phyloP scores from a whole-genome alignment of 2,888 invertebrate genomes.

The Ormia ochracea region DNA sequence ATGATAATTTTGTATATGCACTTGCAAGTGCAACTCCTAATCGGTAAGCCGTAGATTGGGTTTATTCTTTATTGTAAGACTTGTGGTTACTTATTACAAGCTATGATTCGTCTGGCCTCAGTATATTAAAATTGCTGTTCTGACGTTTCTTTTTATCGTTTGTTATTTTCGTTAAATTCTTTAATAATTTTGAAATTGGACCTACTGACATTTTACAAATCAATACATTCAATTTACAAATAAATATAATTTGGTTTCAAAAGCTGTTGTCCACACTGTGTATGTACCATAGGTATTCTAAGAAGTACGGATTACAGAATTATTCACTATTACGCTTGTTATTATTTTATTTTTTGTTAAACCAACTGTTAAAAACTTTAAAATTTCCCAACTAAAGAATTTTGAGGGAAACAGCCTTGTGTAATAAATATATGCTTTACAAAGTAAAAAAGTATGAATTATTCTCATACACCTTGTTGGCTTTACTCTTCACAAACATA shows the following conservation, averaged over 20 bases:
- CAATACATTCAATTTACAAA: constrained; percentile 56
- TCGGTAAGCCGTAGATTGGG: no score
- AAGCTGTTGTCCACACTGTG: not conserved
- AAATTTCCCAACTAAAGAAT: constrained; percentile 39
- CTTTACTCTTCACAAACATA: constrained; percentile 5
- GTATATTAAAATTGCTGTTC: not conserved
- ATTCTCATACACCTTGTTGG: constrained; percentile 22
- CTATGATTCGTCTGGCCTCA: not conserved
- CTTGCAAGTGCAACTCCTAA: no score
- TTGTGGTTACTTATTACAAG: not conserved
- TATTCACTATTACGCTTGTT: no score
- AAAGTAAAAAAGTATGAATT: not conserved
- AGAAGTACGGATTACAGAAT: constrained; percentile 34
- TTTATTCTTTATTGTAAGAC: no score
- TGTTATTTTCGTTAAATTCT: not conserved
- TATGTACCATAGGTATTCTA: not conserved
- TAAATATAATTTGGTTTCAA: constrained; percentile 28
- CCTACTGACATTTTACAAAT: constrained; percentile 59
- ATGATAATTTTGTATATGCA: no score
- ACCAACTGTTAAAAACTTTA: constrained; percentile 48
- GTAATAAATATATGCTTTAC: not conserved
- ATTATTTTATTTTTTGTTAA: not conserved
- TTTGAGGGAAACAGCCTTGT: not conserved
- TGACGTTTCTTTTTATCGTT: not conserved
- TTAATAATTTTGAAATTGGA: constrained; percentile 30